Evolutionary conservation across 1,140 invertebrate species (phyloP).

Genomic region (Ruditapes philippinarum): DNA sequence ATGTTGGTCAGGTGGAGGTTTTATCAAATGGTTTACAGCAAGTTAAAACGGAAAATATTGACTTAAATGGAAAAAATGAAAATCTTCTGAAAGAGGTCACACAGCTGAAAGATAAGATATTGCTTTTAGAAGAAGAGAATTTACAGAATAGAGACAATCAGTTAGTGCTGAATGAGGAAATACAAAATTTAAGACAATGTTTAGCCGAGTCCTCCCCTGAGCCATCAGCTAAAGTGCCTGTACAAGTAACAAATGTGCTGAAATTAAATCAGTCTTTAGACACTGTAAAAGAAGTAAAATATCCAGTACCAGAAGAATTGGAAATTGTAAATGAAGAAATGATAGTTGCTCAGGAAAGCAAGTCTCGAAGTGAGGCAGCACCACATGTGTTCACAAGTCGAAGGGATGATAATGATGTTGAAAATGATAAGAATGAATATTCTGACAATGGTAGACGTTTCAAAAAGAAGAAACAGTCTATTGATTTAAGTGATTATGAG

Average conservation of each 20-base stretch:
- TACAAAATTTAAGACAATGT: not conserved
- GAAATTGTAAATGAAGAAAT: not conserved
- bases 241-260: not conserved
- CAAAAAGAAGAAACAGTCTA: too few relatives aligned
- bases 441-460: not conserved
- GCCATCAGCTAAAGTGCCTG: not conserved
- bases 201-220: not conserved
- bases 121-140: constrained; percentile 8
- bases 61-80: constrained; percentile 22
- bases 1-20: constrained; percentile 21
- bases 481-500: too few relatives aligned
- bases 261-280: not conserved
- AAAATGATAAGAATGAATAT: not conserved
- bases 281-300: not conserved
- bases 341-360: not conserved
- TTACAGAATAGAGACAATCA: not conserved
- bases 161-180: constrained; percentile 12
- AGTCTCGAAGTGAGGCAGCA: not conserved
- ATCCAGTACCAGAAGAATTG: not conserved
- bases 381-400: not conserved
- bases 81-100: not conserved
- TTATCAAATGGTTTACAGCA: not conserved
- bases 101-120: not conserved
- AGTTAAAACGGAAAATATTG: not conserved
- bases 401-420: not conserved